A percentile compares a stretch with the other conserved stretches of the same genome.
Conservation (phyloP, 37 sponge, comb jelly and placozoan genomes). For the Chondrilla cf. caribensis region DNA sequence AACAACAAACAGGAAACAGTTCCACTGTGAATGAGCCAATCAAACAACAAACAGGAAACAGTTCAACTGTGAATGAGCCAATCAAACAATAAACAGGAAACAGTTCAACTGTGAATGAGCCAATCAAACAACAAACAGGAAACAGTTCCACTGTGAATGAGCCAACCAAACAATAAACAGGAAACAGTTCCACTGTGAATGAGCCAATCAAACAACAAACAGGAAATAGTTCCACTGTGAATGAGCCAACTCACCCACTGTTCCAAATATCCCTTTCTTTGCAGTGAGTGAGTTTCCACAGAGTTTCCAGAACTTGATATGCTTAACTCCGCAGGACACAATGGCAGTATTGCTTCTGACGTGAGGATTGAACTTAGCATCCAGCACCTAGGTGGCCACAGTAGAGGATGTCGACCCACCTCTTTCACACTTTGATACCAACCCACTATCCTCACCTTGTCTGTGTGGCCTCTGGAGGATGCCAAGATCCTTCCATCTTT, state of each 20-base stretch:
- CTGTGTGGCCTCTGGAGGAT: conserved; percentile 65
- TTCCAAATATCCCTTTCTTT: conserved; percentile 92
- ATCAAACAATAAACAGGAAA: no score
- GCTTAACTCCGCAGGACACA: conserved; percentile 93
- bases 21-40: no score
- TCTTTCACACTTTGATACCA: no score
- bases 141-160: not conserved
- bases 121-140: not conserved
- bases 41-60: no score
- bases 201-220: not conserved
- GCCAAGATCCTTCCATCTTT: conserved; percentile 73
- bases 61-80: no score
- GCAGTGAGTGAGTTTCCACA: conserved; percentile 85
- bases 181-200: no score
- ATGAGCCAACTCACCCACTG: conserved; percentile 43
- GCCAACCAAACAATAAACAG: not conserved
- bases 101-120: no score
- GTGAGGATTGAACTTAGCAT: conserved; percentile 81
- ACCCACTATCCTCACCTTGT: conserved; percentile 63
- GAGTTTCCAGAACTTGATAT: conserved; percentile 96
- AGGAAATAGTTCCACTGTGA: not conserved
- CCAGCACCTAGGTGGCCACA: conserved; percentile 74
- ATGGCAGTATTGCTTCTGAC: conserved; percentile 30
- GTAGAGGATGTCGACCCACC: no score
- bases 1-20: no score